Conservation (phyloP, 92 coral and sea anemone genomes). For the Porites cylindrica region DNA sequence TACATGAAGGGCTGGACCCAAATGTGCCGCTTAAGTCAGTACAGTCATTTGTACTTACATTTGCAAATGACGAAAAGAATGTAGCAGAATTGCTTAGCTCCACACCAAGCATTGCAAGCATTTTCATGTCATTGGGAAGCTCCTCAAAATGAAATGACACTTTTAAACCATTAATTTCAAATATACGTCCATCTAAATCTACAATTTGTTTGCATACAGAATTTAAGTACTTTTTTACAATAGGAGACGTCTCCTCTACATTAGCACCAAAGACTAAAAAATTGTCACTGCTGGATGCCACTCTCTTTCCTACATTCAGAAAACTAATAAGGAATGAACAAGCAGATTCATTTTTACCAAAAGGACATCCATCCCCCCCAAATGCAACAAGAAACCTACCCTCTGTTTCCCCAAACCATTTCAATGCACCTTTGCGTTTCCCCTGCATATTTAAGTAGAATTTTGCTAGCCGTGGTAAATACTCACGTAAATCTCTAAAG, state of each 20-base stretch:
- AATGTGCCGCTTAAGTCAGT: constrained; percentile 40
- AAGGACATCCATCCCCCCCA: no score
- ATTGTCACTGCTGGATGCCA: not conserved
- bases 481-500: constrained; percentile 63
- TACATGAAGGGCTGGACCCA: constrained; percentile 16
- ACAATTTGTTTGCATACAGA: constrained; percentile 25
- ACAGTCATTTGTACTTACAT: constrained; percentile 39
- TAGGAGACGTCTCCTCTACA: constrained; percentile 1
- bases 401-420: constrained; percentile 87
- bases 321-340: not conserved
- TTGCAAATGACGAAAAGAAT: constrained; percentile 54
- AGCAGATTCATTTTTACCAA: not conserved
- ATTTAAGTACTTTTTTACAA: constrained; percentile 11
- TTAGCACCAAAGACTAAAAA: not conserved
- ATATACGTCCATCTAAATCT: constrained; percentile 14
- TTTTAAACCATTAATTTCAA: constrained; percentile 40
- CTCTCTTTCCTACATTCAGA: not conserved
- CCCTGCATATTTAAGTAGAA: constrained; percentile 57
- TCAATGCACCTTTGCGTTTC: constrained; percentile 62
- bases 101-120: constrained; percentile 25
- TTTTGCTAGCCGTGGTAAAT: constrained; percentile 69
- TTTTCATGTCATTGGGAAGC: constrained; percentile 52
- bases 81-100: constrained; percentile 47
- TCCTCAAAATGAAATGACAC: constrained; percentile 52
- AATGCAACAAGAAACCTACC: constrained; percentile 3